Evolutionary conservation across 2,113 vertebrate species (phyloP).

Genomic region (Bombycilla garrulus): DNA sequence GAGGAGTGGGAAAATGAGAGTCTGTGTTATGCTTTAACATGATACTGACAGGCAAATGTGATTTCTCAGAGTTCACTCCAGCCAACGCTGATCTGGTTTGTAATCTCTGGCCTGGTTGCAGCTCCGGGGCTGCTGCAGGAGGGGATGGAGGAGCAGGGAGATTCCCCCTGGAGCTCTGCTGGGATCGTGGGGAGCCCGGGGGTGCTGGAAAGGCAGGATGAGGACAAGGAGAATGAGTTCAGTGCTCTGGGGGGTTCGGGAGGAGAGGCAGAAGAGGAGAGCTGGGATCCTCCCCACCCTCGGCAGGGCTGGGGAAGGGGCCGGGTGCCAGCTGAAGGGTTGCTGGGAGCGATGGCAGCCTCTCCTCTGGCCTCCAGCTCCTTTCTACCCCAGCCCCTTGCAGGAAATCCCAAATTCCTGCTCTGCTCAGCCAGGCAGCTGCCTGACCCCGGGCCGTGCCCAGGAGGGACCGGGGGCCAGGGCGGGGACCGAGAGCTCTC

Average conservation of each 20-base stretch:
- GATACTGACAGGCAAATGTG: conserved; percentile 80
- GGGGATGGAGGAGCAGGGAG: background rate
- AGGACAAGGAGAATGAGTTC: background rate
- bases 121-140: background rate
- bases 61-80: conserved; percentile 27
- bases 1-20: conserved; percentile 75
- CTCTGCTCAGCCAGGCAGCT: background rate
- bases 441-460: background rate
- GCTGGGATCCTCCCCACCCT: background rate
- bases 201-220: background rate
- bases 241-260: accelerated
- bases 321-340: background rate
- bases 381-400: background rate
- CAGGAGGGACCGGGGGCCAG: background rate
- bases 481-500: background rate
- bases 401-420: background rate
- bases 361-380: background rate
- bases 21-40: conserved; percentile 80
- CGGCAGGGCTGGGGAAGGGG: accelerated
- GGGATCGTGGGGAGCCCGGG: accelerated
- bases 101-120: conserved; percentile 26
- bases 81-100: conserved; percentile 9
- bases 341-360: background rate
- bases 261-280: background rate
- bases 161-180: background rate